Evolutionary conservation across 1,140 invertebrate genomes (phyloP), one percentile per base, ranked within the genome.

Genomic region (Gonioctena quinquepunctata): DNA sequence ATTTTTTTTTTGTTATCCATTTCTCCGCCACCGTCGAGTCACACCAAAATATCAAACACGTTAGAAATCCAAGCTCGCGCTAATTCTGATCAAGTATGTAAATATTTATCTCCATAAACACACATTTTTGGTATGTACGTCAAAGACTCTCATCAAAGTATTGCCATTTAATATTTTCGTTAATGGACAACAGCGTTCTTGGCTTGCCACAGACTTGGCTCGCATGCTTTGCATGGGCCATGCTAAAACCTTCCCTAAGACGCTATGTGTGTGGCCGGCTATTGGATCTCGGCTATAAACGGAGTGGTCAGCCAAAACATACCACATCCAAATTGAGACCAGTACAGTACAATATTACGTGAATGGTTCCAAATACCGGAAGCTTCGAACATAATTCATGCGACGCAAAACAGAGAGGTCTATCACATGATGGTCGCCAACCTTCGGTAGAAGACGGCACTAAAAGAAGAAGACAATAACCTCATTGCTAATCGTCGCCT

Each of bases 91-190:
- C 13, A 56, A 5, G 23, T 56, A 56, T 56, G 18, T 19, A 11
- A 21, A 56, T 56, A 56, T 22, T 22, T 25, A 21, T 22, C 54
- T 56, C 18, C 23, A 22, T 21, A 25, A 13, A 56, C 23, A 25
- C 2, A 25, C 2, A 21, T 42, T n/a, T 42, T 42, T 42, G 33
- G 13, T 42, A 54, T 21, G 52, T 61, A 61, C 25, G 28, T 33
- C 57, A 60, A 60, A 60, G 57, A 60, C 57, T 60, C 57, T 60
- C 57, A 60, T 60, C 13, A 4, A 60, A 60, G 57, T 60, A 60
- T 60, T 60, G 57, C 18, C 26, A 60, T 60, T 60, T 60, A 60
- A 60, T 25, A 60, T 60, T 60, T 60, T 3, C 57, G 57, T 60
- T 60, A 60, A 60, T 60, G 57, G 3, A 60, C 57, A 60, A n/a